Base-by-base conservation (phyloP, 2,797 vertebrate species). In the Carduelis carduelis region DNA sequence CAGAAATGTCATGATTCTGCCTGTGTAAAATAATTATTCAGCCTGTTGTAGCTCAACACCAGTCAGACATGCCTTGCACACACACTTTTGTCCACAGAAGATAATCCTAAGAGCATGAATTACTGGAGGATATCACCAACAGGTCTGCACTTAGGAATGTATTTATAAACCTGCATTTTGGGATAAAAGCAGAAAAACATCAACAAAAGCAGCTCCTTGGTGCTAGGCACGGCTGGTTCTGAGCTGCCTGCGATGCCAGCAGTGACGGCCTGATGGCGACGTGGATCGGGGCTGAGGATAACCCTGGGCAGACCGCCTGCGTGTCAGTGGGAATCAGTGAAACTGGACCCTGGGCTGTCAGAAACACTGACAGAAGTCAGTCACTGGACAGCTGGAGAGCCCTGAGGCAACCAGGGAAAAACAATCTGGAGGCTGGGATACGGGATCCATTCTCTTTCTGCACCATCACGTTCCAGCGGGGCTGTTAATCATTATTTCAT, bases 381-480 rank as follows among this genome's bases (percentile, higher is more conserved):
- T 13, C n/a, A 70, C 22, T 28, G 49, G 41, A 56, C 26, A 83
- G 47, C 0, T 8, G 18, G 24, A n/a, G 12, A 87, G 22, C 50
- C 72, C 50, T 15, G 28, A 39, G 30, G 41, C 50, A 79, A 53
- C 2, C 7, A 20, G 5, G 43, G 11, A 53, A 94, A 71, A 81
- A 13, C 19, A 76, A 2, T 57, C 24, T 15, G 22, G 37, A 83
- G 17, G 44, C 0, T 60, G 43, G 27, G 34, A 64, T 39, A 46
- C 0, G 2, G 39, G 46, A 85, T 50, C 32, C 14, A 15, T 30
- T 75, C 26, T 56, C 50, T 12, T 74, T 70, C 50, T 34, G 16
- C 16, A 60, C 7, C 4, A 12, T 11, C 5, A 4, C 2, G 2
- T 21, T 90, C 1, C 0, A 30, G 19, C 0, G 0, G 6, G 22